phyloP scores from a whole-genome alignment of 2,797 vertebrate species.

The Spinibarbus caldwelli region DNA sequence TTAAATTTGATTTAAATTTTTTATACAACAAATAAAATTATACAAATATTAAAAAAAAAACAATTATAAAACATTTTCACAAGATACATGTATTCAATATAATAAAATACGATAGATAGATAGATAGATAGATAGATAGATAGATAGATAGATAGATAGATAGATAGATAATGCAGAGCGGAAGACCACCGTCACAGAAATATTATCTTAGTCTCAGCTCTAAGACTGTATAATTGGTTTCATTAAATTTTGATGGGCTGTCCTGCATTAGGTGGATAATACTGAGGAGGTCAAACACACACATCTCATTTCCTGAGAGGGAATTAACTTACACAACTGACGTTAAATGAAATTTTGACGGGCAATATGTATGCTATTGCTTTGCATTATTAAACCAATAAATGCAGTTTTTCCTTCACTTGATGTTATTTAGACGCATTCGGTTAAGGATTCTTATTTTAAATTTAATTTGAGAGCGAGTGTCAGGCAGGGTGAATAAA shows the following conservation, averaged over 20 bases:
- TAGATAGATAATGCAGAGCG: not conserved
- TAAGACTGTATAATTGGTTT: constrained; percentile 39
- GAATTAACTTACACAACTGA: constrained; percentile 16
- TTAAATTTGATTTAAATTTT: too few species aligned
- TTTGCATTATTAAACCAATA: constrained; percentile 29
- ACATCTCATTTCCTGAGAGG: constrained; percentile 25
- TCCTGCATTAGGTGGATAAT: constrained; percentile 13
- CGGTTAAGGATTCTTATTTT: not conserved
- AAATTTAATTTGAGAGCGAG: constrained; percentile 7
- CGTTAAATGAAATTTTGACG: constrained; percentile 7
- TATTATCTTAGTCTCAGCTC: not conserved
- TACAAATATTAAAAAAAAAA: not conserved
- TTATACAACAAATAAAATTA: too few species aligned
- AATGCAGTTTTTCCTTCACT: not conserved
- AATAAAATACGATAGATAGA: not conserved
- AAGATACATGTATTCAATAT: not conserved
- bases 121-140: not conserved
- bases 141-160: not conserved
- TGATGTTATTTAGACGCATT: not conserved
- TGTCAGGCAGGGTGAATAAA: constrained; percentile 5
- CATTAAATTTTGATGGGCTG: constrained; percentile 47
- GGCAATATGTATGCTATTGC: not conserved
- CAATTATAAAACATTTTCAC: not conserved
- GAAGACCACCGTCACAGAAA: not conserved
- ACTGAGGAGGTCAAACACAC: constrained; percentile 23